Conservation (phyloP, 2,113 vertebrate species). For the Anser brachyrhynchus region DNA sequence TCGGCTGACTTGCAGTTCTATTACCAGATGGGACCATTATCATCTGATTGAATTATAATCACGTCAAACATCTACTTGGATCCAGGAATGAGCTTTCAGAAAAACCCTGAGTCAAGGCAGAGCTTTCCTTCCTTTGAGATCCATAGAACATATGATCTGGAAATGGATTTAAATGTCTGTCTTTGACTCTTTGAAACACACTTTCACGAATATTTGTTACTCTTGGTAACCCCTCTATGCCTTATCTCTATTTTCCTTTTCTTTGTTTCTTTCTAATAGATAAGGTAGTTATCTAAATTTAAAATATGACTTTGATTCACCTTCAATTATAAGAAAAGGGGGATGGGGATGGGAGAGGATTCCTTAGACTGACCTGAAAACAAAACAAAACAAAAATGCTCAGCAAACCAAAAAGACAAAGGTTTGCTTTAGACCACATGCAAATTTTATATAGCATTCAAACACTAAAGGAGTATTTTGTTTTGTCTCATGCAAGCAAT, state of each 20-base stretch:
- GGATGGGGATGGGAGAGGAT: background rate
- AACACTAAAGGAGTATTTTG: background rate
- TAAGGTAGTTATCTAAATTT: background rate
- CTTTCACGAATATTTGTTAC: background rate
- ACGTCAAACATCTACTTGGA: conserved; percentile 38
- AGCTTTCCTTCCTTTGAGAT: conserved; percentile 25
- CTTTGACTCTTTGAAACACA: conserved; percentile 9
- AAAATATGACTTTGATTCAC: background rate
- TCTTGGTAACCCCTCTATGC: background rate
- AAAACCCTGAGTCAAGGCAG: conserved; percentile 32
- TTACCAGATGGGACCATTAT: conserved; percentile 56
- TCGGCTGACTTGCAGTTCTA: conserved; percentile 45
- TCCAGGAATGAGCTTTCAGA: conserved; percentile 48
- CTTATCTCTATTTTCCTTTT: background rate
- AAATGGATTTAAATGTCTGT: background rate
- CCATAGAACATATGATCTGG: background rate
- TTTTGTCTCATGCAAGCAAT: background rate
- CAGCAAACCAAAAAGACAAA: background rate
- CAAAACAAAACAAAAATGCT: background rate
- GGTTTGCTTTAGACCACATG: background rate
- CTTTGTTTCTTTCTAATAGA: background rate
- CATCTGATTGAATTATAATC: conserved; percentile 54
- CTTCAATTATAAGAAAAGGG: background rate
- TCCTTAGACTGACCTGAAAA: background rate
- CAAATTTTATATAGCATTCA: background rate